phyloP scores from a whole-genome alignment of 2,797 vertebrate genomes.

The Darevskia mixta region DNA sequence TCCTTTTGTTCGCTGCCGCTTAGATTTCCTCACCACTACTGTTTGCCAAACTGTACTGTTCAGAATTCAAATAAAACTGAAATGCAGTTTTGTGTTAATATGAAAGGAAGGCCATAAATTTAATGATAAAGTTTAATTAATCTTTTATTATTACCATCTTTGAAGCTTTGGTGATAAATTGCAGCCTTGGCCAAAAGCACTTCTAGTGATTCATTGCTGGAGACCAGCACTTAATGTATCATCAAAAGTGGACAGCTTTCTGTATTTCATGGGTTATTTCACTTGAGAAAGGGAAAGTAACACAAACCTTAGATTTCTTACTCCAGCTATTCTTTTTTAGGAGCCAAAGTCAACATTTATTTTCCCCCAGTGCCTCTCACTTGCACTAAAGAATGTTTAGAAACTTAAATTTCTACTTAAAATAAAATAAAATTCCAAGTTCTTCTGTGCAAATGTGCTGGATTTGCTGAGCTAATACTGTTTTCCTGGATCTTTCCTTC shows the following conservation, averaged over 20 bases:
- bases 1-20: slow-evolving; percentile 66
- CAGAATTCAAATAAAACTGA: slow-evolving; percentile 73
- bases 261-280: slow-evolving; percentile 88
- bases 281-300: slow-evolving; percentile 84
- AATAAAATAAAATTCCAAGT: slow-evolving; percentile 63
- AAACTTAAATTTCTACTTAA: slow-evolving; percentile 79
- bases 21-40: slow-evolving; percentile 66
- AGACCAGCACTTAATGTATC: slow-evolving; percentile 83
- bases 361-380: slow-evolving; percentile 80
- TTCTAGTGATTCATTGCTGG: slow-evolving; percentile 80
- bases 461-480: slow-evolving; percentile 87
- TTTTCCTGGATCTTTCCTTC: slow-evolving; percentile 90
- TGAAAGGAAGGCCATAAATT: slow-evolving; percentile 74
- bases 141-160: slow-evolving; percentile 83
- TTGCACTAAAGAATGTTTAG: slow-evolving; percentile 84
- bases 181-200: slow-evolving; percentile 76
- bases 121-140: slow-evolving; percentile 82
- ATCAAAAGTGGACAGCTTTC: slow-evolving; percentile 85
- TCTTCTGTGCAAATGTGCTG: slow-evolving; percentile 81
- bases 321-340: slow-evolving; percentile 84
- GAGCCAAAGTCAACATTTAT: slow-evolving; percentile 87
- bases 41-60: slow-evolving; percentile 67
- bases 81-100: slow-evolving; percentile 75
- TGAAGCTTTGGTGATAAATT: slow-evolving; percentile 82
- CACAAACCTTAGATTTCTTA: slow-evolving; percentile 84